These are phyloP conservation scores for Agrotis ipsilon DNA, from an alignment of 2,888 invertebrate genomes.

Conservation along the genomic window DNA sequence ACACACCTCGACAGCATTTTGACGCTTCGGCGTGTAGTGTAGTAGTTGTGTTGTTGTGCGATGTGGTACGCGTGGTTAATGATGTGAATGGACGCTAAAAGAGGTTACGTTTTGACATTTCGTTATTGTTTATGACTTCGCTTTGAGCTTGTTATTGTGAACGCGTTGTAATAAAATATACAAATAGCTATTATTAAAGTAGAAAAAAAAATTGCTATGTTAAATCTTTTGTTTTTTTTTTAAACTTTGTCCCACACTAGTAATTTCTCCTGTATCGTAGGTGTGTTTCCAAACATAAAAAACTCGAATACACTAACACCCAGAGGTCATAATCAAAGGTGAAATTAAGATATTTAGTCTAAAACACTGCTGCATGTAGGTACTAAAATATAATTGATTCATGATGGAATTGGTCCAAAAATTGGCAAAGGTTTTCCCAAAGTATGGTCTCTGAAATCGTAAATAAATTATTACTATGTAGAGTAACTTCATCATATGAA, in stretches of 20 bases:
- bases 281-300: too few species aligned
- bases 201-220: too few species aligned
- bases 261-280: too few species aligned
- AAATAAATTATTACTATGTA: constrained; percentile 18
- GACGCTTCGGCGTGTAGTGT: too few species aligned
- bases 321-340: too few species aligned
- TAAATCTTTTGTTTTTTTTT: too few species aligned
- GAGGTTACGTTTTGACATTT: not conserved
- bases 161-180: not conserved
- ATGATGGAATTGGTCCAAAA: not conserved
- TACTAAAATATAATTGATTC: constrained; percentile 18
- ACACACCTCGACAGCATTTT: too few species aligned
- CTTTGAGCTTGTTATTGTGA: not conserved
- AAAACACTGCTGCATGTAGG: not conserved
- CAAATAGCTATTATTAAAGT: not conserved
- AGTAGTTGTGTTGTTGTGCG: too few species aligned
- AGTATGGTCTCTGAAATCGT: not conserved
- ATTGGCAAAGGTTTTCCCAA: not conserved
- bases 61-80: too few species aligned
- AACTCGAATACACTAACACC: too few species aligned
- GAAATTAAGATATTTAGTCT: not conserved
- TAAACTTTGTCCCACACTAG: too few species aligned
- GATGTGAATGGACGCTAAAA: not conserved
- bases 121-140: not conserved
- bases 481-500: not conserved